A percentile compares a stretch with the other conserved stretches of the same genome.
phyloP scores from a whole-genome alignment of 2,888 invertebrate genomes.

The Hypolimnas misippus region DNA sequence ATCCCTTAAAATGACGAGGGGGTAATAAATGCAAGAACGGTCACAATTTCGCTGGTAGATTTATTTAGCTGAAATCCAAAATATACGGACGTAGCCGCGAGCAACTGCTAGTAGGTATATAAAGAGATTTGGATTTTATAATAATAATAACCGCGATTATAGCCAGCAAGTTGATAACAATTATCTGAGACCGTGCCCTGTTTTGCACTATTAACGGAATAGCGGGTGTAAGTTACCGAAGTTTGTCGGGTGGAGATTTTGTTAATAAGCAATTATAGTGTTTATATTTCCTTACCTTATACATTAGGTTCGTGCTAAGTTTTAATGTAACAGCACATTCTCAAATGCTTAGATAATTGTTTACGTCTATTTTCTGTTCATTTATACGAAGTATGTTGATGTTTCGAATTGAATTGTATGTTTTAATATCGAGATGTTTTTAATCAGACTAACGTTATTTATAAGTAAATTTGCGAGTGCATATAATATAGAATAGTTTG shows the following conservation, averaged over 20 bases:
- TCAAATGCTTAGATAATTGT: background rate
- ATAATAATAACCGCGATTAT: background rate
- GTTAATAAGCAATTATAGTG: background rate
- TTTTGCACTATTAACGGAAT: slow-evolving; percentile 1
- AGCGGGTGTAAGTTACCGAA: background rate
- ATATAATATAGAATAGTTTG: too few relatives aligned
- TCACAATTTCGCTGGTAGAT: too few relatives aligned
- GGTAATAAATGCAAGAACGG: too few relatives aligned
- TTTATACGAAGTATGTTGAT: too few relatives aligned
- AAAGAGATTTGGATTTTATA: background rate
- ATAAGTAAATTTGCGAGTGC: too few relatives aligned
- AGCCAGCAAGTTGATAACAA: background rate
- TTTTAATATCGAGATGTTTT: too few relatives aligned
- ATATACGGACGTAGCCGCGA: too few relatives aligned
- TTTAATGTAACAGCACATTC: background rate
- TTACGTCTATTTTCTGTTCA: background rate
- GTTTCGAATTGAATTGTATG: too few relatives aligned
- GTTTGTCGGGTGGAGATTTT: background rate
- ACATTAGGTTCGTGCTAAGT: background rate
- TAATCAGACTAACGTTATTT: too few relatives aligned
- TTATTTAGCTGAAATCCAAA: too few relatives aligned
- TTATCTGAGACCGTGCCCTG: background rate
- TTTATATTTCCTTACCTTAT: background rate
- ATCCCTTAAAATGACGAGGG: too few relatives aligned
- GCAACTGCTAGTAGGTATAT: too few relatives aligned